These are phyloP conservation scores for Lasioglossum calceatum DNA, from an alignment of 2,888 invertebrate species.

Conservation along the genomic window DNA sequence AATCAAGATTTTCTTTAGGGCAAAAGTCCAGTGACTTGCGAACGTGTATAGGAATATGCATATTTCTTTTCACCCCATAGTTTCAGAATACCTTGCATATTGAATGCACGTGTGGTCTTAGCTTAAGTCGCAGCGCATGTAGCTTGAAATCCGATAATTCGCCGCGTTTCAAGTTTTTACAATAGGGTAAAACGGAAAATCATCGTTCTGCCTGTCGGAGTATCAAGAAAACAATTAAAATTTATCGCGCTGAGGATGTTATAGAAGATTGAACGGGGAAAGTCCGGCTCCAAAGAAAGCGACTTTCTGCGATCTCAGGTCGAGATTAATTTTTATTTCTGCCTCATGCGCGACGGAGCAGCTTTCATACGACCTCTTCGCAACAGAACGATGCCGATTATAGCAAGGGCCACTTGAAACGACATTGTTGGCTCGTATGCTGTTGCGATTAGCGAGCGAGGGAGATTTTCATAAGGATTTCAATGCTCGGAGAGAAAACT, in stretches of 20 bases:
- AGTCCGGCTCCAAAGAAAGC: neutral
- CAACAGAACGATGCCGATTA: conserved; percentile 5
- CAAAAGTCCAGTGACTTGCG: neutral
- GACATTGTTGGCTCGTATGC: neutral
- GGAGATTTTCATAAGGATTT: neutral
- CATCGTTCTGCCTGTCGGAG: conserved; percentile 1
- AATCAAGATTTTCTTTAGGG: neutral
- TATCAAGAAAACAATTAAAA: conserved; percentile 48
- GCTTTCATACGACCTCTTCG: neutral
- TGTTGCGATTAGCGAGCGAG: conserved; percentile 1
- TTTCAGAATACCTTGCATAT: neutral
- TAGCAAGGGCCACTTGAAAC: neutral
- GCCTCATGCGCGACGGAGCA: neutral
- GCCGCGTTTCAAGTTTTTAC: conserved; percentile 38
- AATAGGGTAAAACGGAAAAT: conserved; percentile 29
- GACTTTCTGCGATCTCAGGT: conserved; percentile 7
- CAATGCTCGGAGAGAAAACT: neutral
- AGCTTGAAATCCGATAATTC: conserved; percentile 46
- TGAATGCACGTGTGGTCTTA: neutral
- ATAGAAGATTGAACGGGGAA: neutral
- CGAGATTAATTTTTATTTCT: conserved; percentile 34
- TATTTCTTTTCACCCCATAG: neutral
- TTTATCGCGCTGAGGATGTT: conserved; percentile 32
- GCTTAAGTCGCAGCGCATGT: conserved; percentile 7
- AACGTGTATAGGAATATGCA: neutral